Conservation (phyloP, 2,113 vertebrate genomes). For the Pao palembangensis region DNA sequence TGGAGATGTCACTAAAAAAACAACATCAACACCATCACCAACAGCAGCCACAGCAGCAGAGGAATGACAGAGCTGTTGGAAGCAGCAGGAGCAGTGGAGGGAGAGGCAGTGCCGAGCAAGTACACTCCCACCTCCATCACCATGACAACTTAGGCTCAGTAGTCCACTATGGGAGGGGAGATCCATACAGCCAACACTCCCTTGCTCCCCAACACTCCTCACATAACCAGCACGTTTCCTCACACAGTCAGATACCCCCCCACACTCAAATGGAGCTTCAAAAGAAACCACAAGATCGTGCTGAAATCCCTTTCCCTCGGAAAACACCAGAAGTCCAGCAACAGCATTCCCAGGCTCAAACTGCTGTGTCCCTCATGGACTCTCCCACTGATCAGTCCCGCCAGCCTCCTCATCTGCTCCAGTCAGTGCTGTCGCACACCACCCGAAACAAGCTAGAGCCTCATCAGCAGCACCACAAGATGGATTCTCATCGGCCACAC, state of each 20-base stretch:
- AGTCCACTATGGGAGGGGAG: constrained; percentile 84
- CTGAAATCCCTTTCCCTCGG: constrained; percentile 77
- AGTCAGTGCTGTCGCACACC: constrained; percentile 89
- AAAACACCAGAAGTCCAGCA: constrained; percentile 76
- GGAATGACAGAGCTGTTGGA: constrained; percentile 77
- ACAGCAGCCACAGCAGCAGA: constrained; percentile 66
- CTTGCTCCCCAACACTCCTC: constrained; percentile 70
- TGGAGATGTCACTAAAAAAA: constrained; percentile 86
- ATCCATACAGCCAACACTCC: constrained; percentile 74
- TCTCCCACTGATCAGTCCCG: constrained; percentile 77
- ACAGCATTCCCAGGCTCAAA: constrained; percentile 74
- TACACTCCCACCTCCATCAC: constrained; percentile 75
- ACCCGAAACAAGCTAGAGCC: constrained; percentile 79
- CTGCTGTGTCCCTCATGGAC: constrained; percentile 76
- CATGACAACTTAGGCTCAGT: constrained; percentile 84
- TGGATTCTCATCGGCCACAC: constrained; percentile 56
- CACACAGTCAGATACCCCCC: constrained; percentile 70
- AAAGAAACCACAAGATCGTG: constrained; percentile 76
- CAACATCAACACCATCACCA: constrained; percentile 74
- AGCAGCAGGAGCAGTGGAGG: constrained; percentile 79
- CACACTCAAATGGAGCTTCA: constrained; percentile 77
- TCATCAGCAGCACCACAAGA: constrained; percentile 57
- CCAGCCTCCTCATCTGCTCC: constrained; percentile 81
- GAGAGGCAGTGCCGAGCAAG: constrained; percentile 73
- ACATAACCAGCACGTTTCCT: constrained; percentile 67